phyloP scores from a whole-genome alignment of 2,797 vertebrate genomes.

The Staurois parvus region DNA sequence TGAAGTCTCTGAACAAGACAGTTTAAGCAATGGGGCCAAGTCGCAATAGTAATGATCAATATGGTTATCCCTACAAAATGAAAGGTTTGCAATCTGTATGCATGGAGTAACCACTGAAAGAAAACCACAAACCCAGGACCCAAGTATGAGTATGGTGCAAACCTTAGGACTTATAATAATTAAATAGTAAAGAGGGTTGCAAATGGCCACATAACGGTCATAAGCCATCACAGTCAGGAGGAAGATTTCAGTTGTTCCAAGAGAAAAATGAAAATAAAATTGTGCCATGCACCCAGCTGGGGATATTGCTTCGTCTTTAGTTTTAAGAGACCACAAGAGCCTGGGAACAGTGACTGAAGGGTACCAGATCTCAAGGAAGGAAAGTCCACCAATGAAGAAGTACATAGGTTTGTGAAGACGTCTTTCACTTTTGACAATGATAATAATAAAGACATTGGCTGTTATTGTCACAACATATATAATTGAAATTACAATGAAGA shows the following conservation, averaged over 20 bases:
- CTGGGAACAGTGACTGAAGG: conserved; percentile 50
- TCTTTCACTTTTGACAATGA: conserved; percentile 9
- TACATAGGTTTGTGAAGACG: conserved; percentile 55
- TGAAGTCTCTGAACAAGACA: conserved; percentile 63
- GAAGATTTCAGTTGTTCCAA: conserved; percentile 32
- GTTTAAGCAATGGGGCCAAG: conserved; percentile 64
- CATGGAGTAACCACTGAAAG: conserved; percentile 55
- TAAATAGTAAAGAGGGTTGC: conserved; percentile 59
- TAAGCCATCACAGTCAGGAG: conserved; percentile 34
- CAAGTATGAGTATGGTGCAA: conserved; percentile 39
- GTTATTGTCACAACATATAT: conserved; percentile 31
- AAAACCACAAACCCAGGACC: conserved; percentile 58
- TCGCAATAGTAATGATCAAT: conserved; percentile 69
- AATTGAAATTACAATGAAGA: conserved; percentile 7
- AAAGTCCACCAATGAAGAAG: conserved; percentile 45
- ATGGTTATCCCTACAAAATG: conserved; percentile 64
- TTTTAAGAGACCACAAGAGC: conserved; percentile 26
- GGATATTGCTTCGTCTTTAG: conserved; percentile 28
- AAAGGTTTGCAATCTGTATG: conserved; percentile 59
- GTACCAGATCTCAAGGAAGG: conserved; percentile 54
- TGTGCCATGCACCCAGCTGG: conserved; percentile 26
- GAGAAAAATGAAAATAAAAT: conserved; percentile 53
- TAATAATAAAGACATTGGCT: conserved; percentile 28
- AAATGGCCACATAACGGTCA: conserved; percentile 64
- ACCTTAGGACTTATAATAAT: conserved; percentile 22